These are phyloP conservation scores for Mycetomoellerius zeteki DNA, from an alignment of 1,140 invertebrate species.

Conservation along the genomic window DNA sequence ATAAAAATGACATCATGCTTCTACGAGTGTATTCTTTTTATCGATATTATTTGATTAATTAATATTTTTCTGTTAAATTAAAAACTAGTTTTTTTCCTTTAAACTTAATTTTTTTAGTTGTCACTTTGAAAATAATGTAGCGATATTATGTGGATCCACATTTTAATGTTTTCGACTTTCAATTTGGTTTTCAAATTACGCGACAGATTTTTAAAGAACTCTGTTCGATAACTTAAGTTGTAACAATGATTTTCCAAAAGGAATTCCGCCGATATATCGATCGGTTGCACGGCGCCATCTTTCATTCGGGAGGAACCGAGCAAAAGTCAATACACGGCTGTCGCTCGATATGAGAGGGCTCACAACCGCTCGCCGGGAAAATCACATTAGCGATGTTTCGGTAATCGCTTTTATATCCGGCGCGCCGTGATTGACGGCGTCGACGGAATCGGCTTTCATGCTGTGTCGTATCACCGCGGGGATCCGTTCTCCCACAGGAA, in stretches of 20 bases:
- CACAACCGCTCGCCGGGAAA: constrained; percentile 69
- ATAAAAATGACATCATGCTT: too few relatives aligned
- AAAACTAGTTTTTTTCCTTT: too few relatives aligned
- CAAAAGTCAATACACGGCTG: constrained; percentile 69
- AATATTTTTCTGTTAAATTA: too few relatives aligned
- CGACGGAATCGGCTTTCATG: constrained; percentile 73
- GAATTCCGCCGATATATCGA: constrained; percentile 44
- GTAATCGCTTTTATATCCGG: constrained; percentile 77
- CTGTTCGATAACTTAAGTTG: not conserved
- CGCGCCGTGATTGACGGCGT: constrained; percentile 68
- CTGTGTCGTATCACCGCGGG: constrained; percentile 62
- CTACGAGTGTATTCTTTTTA: too few relatives aligned
- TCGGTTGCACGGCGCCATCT: constrained; percentile 44
- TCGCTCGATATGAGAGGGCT: constrained; percentile 65
- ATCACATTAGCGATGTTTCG: constrained; percentile 79
- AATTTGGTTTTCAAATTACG: not conserved
- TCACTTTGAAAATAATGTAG: too few relatives aligned
- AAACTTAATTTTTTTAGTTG: too few relatives aligned
- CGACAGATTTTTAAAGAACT: not conserved
- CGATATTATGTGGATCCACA: not conserved
- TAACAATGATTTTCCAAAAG: constrained; percentile 25
- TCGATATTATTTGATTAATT: too few relatives aligned
- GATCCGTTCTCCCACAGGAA: constrained; percentile 54
- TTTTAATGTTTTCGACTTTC: not conserved
- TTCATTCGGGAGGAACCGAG: constrained; percentile 64